Percentiles rank a stretch among this genome's conserved stretches.
These are phyloP conservation scores for Spheniscus mendiculus DNA, from an alignment of 2,113 vertebrate genomes.

Conservation along the genomic window DNA sequence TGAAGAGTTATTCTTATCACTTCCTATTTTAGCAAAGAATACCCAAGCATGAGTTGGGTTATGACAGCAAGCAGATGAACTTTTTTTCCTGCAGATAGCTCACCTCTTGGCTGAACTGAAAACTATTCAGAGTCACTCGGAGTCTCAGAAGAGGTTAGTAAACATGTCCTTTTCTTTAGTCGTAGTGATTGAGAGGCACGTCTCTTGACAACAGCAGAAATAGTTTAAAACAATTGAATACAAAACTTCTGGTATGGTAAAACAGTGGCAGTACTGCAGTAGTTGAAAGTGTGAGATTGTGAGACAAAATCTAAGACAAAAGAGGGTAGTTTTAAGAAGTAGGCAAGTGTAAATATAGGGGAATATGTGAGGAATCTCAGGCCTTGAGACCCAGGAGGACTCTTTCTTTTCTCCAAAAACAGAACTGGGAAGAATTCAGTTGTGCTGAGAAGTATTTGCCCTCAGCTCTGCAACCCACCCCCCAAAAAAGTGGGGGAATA, in stretches of 20 bases:
- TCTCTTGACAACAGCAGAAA: background rate
- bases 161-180: background rate
- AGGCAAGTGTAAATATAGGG: background rate
- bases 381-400: background rate
- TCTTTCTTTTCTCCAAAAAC: background rate
- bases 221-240: background rate
- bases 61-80: background rate
- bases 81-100: constrained; percentile 78
- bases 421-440: background rate
- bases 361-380: background rate
- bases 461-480: background rate
- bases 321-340: background rate
- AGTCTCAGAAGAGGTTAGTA: constrained; percentile 86
- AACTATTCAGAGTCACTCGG: constrained; percentile 70
- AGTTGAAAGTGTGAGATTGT: background rate
- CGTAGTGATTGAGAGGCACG: background rate
- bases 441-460: background rate
- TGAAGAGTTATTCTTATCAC: background rate
- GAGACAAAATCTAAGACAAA: background rate
- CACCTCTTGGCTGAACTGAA: constrained; percentile 83
- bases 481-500: background rate
- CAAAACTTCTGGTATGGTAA: background rate
- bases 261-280: background rate
- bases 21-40: background rate
- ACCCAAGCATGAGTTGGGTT: background rate